These are phyloP conservation scores for Zaprionus africanus DNA, from an alignment of 1,140 invertebrate species.

Conservation along the genomic window DNA sequence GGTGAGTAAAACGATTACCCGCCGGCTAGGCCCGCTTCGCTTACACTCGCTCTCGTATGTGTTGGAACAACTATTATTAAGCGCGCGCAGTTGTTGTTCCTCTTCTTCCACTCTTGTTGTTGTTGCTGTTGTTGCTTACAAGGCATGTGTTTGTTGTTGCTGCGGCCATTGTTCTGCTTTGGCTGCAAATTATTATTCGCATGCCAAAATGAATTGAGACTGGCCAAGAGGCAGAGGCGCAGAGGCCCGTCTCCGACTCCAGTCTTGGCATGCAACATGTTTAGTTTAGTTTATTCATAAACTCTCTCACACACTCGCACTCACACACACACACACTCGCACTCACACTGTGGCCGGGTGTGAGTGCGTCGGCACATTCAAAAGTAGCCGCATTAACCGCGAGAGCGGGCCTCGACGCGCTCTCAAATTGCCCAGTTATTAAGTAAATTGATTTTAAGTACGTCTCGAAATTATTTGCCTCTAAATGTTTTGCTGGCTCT, in stretches of 20 bases:
- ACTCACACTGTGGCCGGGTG: slow-evolving; percentile 13
- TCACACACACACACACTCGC: slow-evolving; percentile 20
- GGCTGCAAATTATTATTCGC: slow-evolving; percentile 79
- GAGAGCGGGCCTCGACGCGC: slow-evolving; percentile 19
- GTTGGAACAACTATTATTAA: slow-evolving; percentile 83
- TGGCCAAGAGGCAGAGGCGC: slow-evolving; percentile 43
- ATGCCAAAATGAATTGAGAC: slow-evolving; percentile 81
- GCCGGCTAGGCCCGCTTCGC: slow-evolving; percentile 76
- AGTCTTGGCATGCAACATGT: slow-evolving; percentile 73
- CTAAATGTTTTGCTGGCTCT: slow-evolving; percentile 76
- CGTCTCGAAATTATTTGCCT: slow-evolving; percentile 78
- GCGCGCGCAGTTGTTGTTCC: slow-evolving; percentile 44
- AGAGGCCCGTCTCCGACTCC: slow-evolving; percentile 27
- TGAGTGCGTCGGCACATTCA: slow-evolving; percentile 52
- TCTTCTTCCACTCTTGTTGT: not conserved
- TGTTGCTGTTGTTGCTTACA: slow-evolving; percentile 32
- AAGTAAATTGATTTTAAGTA: slow-evolving; percentile 84
- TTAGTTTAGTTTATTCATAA: slow-evolving; percentile 73
- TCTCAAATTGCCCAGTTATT: slow-evolving; percentile 81
- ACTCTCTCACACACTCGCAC: slow-evolving; percentile 20
- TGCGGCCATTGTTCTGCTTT: slow-evolving; percentile 81
- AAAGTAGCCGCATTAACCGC: slow-evolving; percentile 51
- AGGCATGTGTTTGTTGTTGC: slow-evolving; percentile 24
- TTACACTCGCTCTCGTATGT: slow-evolving; percentile 58
- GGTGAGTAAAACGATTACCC: slow-evolving; percentile 82